These are phyloP conservation scores for Leptinotarsa undecemlineata DNA, from an alignment of 1,140 invertebrate species.

Conservation along the genomic window DNA sequence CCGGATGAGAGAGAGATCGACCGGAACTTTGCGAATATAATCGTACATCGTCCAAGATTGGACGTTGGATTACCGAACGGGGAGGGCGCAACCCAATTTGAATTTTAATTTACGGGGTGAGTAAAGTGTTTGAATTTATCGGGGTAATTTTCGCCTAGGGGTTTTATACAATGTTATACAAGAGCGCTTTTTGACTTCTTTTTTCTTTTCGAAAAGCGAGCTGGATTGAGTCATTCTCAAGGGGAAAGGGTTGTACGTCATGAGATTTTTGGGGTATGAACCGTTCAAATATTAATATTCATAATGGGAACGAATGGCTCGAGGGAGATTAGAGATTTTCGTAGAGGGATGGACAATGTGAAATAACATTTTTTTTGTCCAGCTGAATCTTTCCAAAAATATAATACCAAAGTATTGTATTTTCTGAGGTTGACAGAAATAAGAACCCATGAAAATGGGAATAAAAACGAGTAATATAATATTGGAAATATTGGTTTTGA, in stretches of 20 bases:
- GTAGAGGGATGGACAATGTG: too few relatives aligned
- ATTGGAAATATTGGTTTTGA: too few relatives aligned
- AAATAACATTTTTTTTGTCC: too few relatives aligned
- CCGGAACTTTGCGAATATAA: conserved; percentile 51
- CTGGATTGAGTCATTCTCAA: conserved; percentile 17
- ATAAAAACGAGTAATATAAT: too few relatives aligned
- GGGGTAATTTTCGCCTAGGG: conserved; percentile 37
- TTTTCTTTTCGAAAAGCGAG: conserved; percentile 14
- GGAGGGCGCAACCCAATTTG: conserved; percentile 52
- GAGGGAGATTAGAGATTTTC: too few relatives aligned
- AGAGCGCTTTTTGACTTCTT: conserved; percentile 11
- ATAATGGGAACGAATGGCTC: neutral
- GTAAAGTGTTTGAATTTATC: conserved; percentile 51
- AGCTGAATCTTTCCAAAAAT: too few relatives aligned
- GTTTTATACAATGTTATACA: conserved; percentile 20
- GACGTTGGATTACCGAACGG: conserved; percentile 47
- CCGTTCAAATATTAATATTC: neutral
- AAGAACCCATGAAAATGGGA: too few relatives aligned
- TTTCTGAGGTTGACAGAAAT: too few relatives aligned
- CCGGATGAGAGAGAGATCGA: conserved; percentile 48
- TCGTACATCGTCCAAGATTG: conserved; percentile 54
- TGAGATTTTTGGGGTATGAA: neutral
- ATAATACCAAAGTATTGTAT: too few relatives aligned
- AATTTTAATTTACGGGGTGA: conserved; percentile 56
- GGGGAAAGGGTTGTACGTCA: neutral